phyloP scores from a whole-genome alignment of 2,797 vertebrate genomes.

The Monodelphis domestica region DNA sequence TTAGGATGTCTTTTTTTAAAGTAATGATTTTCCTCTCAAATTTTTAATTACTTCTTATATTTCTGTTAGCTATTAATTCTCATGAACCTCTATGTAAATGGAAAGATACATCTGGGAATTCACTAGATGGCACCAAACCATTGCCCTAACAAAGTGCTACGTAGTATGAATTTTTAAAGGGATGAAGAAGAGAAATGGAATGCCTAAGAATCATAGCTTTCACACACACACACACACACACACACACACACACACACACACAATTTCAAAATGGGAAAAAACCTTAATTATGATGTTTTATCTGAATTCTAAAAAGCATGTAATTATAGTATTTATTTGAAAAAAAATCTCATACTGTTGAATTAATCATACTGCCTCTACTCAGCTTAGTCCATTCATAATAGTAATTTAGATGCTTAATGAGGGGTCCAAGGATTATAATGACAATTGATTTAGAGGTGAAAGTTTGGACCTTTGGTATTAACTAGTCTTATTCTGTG shows the following conservation, averaged over 20 bases:
- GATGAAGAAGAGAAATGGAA: neutral
- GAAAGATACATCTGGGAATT: neutral
- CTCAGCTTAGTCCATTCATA: constrained; percentile 12
- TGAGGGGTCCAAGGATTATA: constrained; percentile 6
- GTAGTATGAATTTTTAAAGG: neutral
- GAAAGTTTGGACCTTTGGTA: neutral
- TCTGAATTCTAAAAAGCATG: constrained; percentile 49
- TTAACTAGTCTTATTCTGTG: neutral
- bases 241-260: neutral
- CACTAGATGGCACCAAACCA: constrained; percentile 67
- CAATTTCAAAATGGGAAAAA: neutral
- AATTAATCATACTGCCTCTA: constrained; percentile 64
- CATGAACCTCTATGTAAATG: neutral
- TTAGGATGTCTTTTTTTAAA: no score
- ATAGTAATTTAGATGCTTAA: constrained; percentile 41
- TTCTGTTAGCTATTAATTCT: neutral
- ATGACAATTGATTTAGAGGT: neutral
- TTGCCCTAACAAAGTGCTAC: constrained; percentile 25
- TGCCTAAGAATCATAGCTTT: neutral
- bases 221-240: neutral
- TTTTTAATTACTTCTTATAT: neutral
- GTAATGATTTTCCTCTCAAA: neutral
- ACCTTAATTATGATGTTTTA: constrained; percentile 10
- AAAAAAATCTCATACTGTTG: constrained; percentile 42
- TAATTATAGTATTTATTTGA: constrained; percentile 42